phyloP scores from a whole-genome alignment of 2,113 vertebrate genomes.

The Holacanthus passer region DNA sequence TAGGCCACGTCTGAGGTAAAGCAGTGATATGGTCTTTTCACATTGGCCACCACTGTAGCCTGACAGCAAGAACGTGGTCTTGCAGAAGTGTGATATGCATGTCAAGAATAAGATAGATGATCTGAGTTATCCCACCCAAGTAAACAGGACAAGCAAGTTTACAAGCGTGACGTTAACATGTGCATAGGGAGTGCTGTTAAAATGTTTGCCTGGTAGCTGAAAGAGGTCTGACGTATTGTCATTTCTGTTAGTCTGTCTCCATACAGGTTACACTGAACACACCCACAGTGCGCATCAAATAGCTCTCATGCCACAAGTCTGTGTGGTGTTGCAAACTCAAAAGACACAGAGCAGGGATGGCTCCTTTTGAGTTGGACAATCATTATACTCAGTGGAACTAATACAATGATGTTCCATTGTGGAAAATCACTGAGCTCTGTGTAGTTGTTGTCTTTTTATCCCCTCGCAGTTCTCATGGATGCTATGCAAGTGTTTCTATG shows the following conservation, averaged over 20 bases:
- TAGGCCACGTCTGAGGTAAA: slow-evolving; percentile 40
- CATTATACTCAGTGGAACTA: slow-evolving; percentile 7
- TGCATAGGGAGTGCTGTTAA: slow-evolving; percentile 32
- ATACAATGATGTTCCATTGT: slow-evolving; percentile 38
- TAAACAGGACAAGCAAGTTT: slow-evolving; percentile 67
- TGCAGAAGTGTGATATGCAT: neutral
- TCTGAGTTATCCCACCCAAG: slow-evolving; percentile 5
- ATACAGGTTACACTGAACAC: slow-evolving; percentile 58
- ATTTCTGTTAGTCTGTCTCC: slow-evolving; percentile 31
- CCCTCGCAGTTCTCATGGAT: slow-evolving; percentile 44
- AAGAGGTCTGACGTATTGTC: slow-evolving; percentile 50
- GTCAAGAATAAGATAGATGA: neutral
- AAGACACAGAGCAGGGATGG: slow-evolving; percentile 2
- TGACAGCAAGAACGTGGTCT: neutral
- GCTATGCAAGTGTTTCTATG: slow-evolving; percentile 65
- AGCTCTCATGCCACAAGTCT: slow-evolving; percentile 47
- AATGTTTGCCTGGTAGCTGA: slow-evolving; percentile 61
- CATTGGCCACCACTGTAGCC: neutral
- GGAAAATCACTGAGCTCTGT: slow-evolving; percentile 58
- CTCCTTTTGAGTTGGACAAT: slow-evolving; percentile 19
- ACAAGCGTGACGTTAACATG: slow-evolving; percentile 9
- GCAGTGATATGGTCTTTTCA: slow-evolving; percentile 8
- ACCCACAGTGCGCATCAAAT: slow-evolving; percentile 66
- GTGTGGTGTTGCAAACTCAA: slow-evolving; percentile 19
- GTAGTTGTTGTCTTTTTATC: slow-evolving; percentile 43